Evolutionary conservation across 2,888 invertebrate genomes (phyloP), one percentile per base, ranked within the genome.

Genomic region (Cheilosia variabilis): DNA sequence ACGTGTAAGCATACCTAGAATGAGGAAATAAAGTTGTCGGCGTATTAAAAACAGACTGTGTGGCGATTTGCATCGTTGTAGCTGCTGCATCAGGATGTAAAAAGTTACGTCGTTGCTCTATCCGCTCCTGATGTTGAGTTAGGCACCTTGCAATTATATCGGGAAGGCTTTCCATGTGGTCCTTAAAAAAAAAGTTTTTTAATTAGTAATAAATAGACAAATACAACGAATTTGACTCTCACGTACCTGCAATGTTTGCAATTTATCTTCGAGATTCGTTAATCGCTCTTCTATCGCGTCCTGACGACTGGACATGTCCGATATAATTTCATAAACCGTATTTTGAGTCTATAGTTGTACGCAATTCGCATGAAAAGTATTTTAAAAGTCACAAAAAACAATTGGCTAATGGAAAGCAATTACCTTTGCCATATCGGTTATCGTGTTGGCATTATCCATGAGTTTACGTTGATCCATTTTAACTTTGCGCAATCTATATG

Each of bases 361-460:
- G 57, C 52, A 57, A 43, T 55, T 63, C n/a, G 22, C 31, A 65
- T 27, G 22, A 60, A 34, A 52, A 58, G 27, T 63, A 47, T n/a
- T 17, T 45, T n/a, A 57, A 45, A 13, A 24, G 17, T 41, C 19
- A 7, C n/a, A 10, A 45, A 1, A 57, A 19, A 9, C 34, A 37
- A 37, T 13, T 37, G 37, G 13, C 37, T 17, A 13, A 58, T n/a
- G 24, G 10, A 47, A 22, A 60, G n/a, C 13, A 60, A 55, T 93
- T 95, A 99, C 99, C 96, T 99, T 99, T 90, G 99, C 99, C 97
- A 99, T 99, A 92, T 99, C 99, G 82, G 99, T 98, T 93, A 99
- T 97, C 81, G 99, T 99, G 91, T 98, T 99, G 89, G 99, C 98
- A 92, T 99, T 99, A 93, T 99, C 99, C 96, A 98, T 98, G 90